phyloP scores from a whole-genome alignment of 2,113 vertebrate species.

The Thryonomys swinderianus region DNA sequence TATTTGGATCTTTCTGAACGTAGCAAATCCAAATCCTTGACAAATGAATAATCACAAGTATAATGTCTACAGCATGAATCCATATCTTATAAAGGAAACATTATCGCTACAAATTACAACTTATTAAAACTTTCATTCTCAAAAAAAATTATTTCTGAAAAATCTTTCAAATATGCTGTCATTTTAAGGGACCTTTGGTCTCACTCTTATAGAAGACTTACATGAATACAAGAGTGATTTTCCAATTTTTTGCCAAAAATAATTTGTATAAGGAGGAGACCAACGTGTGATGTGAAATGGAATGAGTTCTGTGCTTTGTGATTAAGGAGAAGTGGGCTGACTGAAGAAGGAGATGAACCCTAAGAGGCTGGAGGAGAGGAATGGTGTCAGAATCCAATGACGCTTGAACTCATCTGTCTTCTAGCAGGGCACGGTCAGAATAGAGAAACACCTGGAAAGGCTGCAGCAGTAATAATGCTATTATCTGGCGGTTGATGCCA shows the following conservation, averaged over 20 bases:
- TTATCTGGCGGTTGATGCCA: not conserved
- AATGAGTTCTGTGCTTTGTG: not conserved
- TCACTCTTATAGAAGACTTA: not conserved
- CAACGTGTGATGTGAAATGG: not conserved
- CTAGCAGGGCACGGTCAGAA: not conserved
- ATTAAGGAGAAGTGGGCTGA: not conserved
- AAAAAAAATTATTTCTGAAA: not conserved
- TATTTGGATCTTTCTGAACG: slow-evolving; percentile 4
- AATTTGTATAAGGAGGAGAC: not conserved
- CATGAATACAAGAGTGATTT: slow-evolving; percentile 20
- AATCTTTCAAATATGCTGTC: not conserved
- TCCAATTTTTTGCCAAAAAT: not conserved
- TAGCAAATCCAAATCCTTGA: not conserved
- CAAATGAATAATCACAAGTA: slow-evolving; percentile 13
- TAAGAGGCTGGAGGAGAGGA: not conserved
- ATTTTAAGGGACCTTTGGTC: not conserved
- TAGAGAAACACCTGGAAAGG: not conserved
- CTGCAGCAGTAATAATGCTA: not conserved
- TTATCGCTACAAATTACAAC: not conserved
- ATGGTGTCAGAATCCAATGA: not conserved
- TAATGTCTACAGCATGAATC: not conserved
- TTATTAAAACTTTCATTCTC: not conserved
- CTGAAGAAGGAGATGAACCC: not conserved
- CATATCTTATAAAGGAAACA: not conserved
- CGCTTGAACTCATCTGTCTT: not conserved